Conservation (phyloP, 1,140 invertebrate genomes). For the Drosophila kepulauana region DNA sequence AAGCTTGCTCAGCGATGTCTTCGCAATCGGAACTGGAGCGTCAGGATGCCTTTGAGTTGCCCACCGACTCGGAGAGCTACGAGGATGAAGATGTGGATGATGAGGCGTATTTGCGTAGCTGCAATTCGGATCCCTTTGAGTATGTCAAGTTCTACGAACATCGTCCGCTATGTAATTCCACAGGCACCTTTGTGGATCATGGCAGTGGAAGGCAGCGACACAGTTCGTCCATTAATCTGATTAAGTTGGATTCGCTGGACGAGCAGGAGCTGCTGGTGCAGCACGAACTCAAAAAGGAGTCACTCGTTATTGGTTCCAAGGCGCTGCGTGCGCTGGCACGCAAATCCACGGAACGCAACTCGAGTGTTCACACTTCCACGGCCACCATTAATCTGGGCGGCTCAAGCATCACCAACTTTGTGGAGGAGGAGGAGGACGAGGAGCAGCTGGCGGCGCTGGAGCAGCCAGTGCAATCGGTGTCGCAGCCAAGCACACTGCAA, state of each 20-base stretch:
- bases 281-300: constrained; percentile 75
- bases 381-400: constrained; percentile 84
- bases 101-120: constrained; percentile 76
- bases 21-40: constrained; percentile 84
- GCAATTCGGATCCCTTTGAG: constrained; percentile 87
- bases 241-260: constrained; percentile 69
- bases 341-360: constrained; percentile 72
- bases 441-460: neutral
- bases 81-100: constrained; percentile 55
- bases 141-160: constrained; percentile 88
- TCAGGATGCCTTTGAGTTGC: constrained; percentile 87
- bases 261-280: constrained; percentile 47
- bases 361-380: constrained; percentile 85
- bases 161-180: constrained; percentile 66
- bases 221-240: constrained; percentile 76
- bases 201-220: constrained; percentile 58
- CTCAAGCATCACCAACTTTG: constrained; percentile 61
- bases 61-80: constrained; percentile 78
- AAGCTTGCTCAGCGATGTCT: constrained; percentile 20
- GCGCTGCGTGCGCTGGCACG: constrained; percentile 71
- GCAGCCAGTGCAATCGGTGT: neutral
- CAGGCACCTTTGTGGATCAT: constrained; percentile 86
- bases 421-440: constrained; percentile 59
- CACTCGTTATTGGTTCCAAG: constrained; percentile 73
- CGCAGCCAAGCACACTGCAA: constrained; percentile 32